Evolutionary conservation across 1,140 invertebrate species (phyloP).

Genomic region (Trichomalopsis sarcophagae): DNA sequence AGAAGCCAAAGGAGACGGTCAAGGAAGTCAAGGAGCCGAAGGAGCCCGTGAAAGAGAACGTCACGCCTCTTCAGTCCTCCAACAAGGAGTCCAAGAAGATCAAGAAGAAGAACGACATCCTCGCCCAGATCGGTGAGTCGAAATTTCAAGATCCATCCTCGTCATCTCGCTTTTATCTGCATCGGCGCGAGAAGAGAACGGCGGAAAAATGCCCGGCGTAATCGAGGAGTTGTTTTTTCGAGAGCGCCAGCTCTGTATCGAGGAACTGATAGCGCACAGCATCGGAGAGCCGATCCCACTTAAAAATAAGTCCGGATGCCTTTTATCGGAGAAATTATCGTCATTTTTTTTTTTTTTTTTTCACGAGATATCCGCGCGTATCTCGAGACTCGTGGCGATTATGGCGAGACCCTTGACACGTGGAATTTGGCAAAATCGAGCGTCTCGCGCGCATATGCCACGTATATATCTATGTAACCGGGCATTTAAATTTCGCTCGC

Average conservation of each 20-base stretch:
- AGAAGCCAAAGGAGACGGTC: slow-evolving; percentile 62
- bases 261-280: slow-evolving; percentile 18
- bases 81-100: slow-evolving; percentile 75
- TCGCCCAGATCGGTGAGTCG: slow-evolving; percentile 73
- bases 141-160: not conserved
- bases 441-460: not conserved
- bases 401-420: slow-evolving; percentile 1
- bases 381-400: not conserved
- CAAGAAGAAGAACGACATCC: slow-evolving; percentile 75
- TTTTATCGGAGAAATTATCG: slow-evolving; percentile 36
- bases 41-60: slow-evolving; percentile 59
- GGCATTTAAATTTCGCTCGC: not conserved
- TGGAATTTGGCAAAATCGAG: slow-evolving; percentile 18
- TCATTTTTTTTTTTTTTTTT: slow-evolving; percentile 33
- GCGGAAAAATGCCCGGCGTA: not conserved
- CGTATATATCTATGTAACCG: not conserved
- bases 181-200: not conserved
- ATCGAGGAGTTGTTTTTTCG: slow-evolving; percentile 37
- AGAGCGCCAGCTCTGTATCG: not conserved
- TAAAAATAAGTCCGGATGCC: slow-evolving; percentile 45
- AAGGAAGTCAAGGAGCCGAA: slow-evolving; percentile 67
- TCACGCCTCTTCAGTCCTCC: slow-evolving; percentile 48
- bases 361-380: slow-evolving; percentile 4
- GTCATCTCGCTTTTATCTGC: not conserved
- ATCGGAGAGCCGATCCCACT: not conserved